Evolutionary conservation across 2,888 invertebrate species (phyloP).

Genomic region (Nomada ferruginata): DNA sequence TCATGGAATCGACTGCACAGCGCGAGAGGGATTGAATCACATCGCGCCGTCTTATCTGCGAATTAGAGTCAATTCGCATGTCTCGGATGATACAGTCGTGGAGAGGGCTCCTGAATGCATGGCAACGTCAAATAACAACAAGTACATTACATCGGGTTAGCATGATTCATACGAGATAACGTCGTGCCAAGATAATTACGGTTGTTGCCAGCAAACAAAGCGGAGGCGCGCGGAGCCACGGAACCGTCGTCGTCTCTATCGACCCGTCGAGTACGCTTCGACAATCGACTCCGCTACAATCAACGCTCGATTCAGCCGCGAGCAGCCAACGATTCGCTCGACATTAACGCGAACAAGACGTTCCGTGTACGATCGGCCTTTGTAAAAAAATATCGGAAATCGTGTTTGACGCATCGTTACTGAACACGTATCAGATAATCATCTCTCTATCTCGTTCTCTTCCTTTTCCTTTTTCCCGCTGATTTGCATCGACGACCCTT

Average conservation of each 20-base stretch:
- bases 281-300: conserved; percentile 49
- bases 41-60: conserved; percentile 24
- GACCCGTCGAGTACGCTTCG: conserved; percentile 54
- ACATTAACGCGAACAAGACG: conserved; percentile 25
- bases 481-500: conserved; percentile 22
- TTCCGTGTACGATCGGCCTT: conserved; percentile 10
- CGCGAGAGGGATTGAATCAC: conserved; percentile 14
- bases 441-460: background rate
- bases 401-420: conserved; percentile 24
- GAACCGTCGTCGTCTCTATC: conserved; percentile 58
- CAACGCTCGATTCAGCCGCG: conserved; percentile 45
- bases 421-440: conserved; percentile 24
- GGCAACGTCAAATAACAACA: conserved; percentile 67
- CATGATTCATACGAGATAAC: conserved; percentile 71
- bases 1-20: too few species aligned
- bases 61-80: conserved; percentile 59
- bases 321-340: background rate
- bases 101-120: conserved; percentile 60
- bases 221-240: conserved; percentile 42
- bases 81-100: conserved; percentile 47
- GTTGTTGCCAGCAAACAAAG: conserved; percentile 70
- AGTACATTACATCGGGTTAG: conserved; percentile 68
- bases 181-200: conserved; percentile 68
- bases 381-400: conserved; percentile 35
- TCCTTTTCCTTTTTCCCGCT: background rate